These are phyloP conservation scores for Callyntrura guangdongensis DNA, from an alignment of 2,888 invertebrate species.

Conservation along the genomic window DNA sequence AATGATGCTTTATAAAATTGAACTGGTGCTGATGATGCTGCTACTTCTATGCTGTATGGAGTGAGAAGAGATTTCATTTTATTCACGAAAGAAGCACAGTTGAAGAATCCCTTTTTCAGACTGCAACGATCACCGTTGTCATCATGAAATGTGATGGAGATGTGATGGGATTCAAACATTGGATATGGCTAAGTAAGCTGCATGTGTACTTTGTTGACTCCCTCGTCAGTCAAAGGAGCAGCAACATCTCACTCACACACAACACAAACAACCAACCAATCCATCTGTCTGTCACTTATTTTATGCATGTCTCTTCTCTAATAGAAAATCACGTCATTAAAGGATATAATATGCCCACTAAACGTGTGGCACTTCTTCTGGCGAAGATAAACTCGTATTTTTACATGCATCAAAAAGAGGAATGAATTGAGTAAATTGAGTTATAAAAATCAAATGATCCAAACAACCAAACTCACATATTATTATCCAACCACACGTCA, in stretches of 20 bases:
- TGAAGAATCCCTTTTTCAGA: conserved; percentile 47
- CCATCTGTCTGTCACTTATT: conserved; percentile 77
- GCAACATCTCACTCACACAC: conserved; percentile 70
- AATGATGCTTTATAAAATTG: conserved; percentile 19
- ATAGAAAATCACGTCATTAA: conserved; percentile 71
- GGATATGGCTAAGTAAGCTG: conserved; percentile 47
- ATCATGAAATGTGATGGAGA: neutral
- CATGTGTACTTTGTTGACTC: conserved; percentile 67
- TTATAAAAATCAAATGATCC: conserved; percentile 77
- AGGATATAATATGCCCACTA: conserved; percentile 41
- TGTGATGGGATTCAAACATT: neutral
- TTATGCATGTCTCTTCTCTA: conserved; percentile 71
- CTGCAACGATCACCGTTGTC: conserved; percentile 10
- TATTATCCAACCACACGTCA: conserved; percentile 74
- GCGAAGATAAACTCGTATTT: conserved; percentile 14
- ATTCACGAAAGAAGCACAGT: conserved; percentile 33
- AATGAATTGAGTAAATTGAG: conserved; percentile 74
- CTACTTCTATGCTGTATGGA: neutral
- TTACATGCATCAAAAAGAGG: neutral
- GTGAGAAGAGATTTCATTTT: conserved; percentile 37
- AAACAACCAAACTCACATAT: conserved; percentile 65
- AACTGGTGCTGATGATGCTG: neutral
- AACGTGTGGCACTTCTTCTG: conserved; percentile 43
- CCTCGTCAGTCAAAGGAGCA: conserved; percentile 73
- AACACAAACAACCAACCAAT: conserved; percentile 35